Conservation (phyloP, 64 coral and sea anemone genomes). For the Stichodactyla helianthus region DNA sequence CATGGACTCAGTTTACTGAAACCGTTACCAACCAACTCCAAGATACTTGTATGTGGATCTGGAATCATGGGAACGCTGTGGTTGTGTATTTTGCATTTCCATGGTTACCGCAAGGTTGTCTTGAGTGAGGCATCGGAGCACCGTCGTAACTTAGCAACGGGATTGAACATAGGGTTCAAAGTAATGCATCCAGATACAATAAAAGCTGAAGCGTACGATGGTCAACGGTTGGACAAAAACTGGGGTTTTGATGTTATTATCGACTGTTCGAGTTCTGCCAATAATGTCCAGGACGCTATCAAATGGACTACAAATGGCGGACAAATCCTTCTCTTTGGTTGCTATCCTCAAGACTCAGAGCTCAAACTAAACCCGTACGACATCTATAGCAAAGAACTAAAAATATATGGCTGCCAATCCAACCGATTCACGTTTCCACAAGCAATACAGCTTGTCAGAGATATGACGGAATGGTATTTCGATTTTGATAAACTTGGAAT, state of each 20-base stretch:
- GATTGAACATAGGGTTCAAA: constrained; percentile 57
- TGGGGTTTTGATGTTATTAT: constrained; percentile 93
- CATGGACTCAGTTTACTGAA: constrained; percentile 67
- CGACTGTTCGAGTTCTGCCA: constrained; percentile 62
- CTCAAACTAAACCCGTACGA: constrained; percentile 70
- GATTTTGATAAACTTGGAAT: constrained; percentile 79
- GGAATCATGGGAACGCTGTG: constrained; percentile 75
- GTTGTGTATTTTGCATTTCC: constrained; percentile 69
- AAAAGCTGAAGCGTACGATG: constrained; percentile 28
- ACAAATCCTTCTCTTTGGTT: constrained; percentile 67
- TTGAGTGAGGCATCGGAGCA: constrained; percentile 73
- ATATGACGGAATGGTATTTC: constrained; percentile 64
- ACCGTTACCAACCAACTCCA: constrained; percentile 68
- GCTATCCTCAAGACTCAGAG: constrained; percentile 51
- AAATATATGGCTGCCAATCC: constrained; percentile 54
- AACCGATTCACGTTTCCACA: constrained; percentile 78
- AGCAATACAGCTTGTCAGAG: constrained; percentile 73
- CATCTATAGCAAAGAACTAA: constrained; percentile 66
- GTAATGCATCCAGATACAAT: constrained; percentile 62
- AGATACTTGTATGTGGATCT: constrained; percentile 68
- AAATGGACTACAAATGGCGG: constrained; percentile 70
- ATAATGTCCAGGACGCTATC: constrained; percentile 49
- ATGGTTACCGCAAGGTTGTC: constrained; percentile 90
- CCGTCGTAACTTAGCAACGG: constrained; percentile 57
- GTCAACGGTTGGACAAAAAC: constrained; percentile 6